Base-by-base conservation (phyloP, 2,888 invertebrate genomes). In the Bugula neritina region DNA sequence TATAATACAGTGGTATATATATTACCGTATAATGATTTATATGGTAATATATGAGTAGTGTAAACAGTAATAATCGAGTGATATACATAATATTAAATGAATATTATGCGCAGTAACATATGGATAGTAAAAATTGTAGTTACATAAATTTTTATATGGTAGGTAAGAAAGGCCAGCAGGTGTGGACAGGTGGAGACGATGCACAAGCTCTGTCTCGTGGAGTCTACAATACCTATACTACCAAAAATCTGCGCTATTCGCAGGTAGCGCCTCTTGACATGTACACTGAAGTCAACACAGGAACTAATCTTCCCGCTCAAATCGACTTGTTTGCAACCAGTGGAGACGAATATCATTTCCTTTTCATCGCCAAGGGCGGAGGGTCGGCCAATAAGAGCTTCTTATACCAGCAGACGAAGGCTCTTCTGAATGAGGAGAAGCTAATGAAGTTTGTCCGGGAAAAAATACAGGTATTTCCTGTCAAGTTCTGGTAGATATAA, bases 101-200 rank as follows among this genome's bases (percentile, higher is more conserved):
- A n/a, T n/a, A n/a, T n/a, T n/a, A n/a, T n/a, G n/a, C n/a, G n/a
- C n/a, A n/a, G n/a, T n/a, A n/a, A n/a, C n/a, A n/a, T n/a, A n/a
- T n/a, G n/a, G n/a, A n/a, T n/a, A n/a, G n/a, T n/a, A n/a, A n/a
- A n/a, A n/a, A n/a, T n/a, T n/a, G n/a, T n/a, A n/a, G n/a, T n/a
- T n/a, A n/a, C n/a, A n/a, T n/a, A n/a, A n/a, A n/a, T n/a, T n/a
- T n/a, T n/a, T n/a, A n/a, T n/a, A n/a, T n/a, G n/a, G n/a, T 71
- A 81, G 83, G 83, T 31, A 84, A 84, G 76, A 84, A 83, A 73
- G 84, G 84, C n/a, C 84, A 84, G 77, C 81, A 79, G 76, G 83
- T 84, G 54, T 83, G 82, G 83, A 78, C 77, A n/a, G 79, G 81
- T 58, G 83, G 83, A 1, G 75, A 78, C 21, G 84, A 84, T 77